Evolutionary conservation across 2,797 vertebrate genomes (phyloP), one percentile per base, ranked within the genome.

Genomic region (Anguilla marmorata): DNA sequence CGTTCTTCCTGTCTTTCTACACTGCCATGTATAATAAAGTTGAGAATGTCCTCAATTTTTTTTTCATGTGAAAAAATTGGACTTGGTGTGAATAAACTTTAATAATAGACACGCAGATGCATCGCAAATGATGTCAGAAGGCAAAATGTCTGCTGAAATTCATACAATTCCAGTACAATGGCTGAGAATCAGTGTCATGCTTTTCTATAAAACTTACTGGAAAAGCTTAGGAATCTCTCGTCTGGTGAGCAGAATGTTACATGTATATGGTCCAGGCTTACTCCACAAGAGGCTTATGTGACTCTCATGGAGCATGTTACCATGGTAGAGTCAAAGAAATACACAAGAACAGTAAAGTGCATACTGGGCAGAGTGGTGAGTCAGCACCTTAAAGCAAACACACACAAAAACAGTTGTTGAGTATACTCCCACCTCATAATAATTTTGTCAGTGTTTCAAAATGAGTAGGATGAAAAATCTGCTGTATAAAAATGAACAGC

Each of bases 381-480:
- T 92, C 92, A 92, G 91, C 89, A 87, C 74, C 88, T 85, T 87
- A 90, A 88, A 91, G 91, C 89, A 91, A n/a, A 92, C 89, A 88
- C 89, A 91, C 91, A 89, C 88, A 85, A 90, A 89, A 85, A 88
- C 86, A 66, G 69, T 91, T 84, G 14, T 74, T 90, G 89, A 88
- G 85, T 88, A 89, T 87, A 90, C 90, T 90, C 90, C 92, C 87
- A 89, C 90, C 89, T 86, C 87, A 88, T 89, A 86, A 83, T 89
- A 89, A 89, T 90, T 90, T 89, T 92, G 91, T 90, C 90, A 91
- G 56, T 86, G 87, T 89, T 90, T 93, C 86, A 91, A 90, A 88
- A 52, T 86, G 88, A 91, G 92, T 91, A 88, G 89, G 91, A 89
- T 87, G 89, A 85, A 80, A 91, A 91, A 92, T 93, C 91, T 91